Evolutionary conservation across 1,140 invertebrate species (phyloP).

Genomic region (Drosophila miranda): DNA sequence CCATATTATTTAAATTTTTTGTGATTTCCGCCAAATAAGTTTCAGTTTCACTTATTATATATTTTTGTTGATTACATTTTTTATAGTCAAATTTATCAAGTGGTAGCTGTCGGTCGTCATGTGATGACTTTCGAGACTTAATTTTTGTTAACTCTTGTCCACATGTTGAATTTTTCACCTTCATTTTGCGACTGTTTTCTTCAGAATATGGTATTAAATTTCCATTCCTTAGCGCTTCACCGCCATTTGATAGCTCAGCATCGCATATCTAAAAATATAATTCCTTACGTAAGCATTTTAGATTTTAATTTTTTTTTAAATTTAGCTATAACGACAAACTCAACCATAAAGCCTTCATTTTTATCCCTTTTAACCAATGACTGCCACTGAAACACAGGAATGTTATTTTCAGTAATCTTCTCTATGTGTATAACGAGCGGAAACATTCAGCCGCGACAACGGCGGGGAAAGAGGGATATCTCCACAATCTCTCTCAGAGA

Average conservation of each 20-base stretch:
- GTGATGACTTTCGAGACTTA: slow-evolving; percentile 27
- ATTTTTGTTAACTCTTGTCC: slow-evolving; percentile 15
- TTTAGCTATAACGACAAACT: no score
- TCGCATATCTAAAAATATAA: slow-evolving; percentile 20
- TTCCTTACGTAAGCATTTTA: no score
- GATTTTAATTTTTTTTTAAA: no score
- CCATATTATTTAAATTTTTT: slow-evolving; percentile 11
- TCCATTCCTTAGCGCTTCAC: slow-evolving; percentile 21
- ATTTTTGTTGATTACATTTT: slow-evolving; percentile 30
- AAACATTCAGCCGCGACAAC: no score
- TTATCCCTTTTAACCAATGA: no score
- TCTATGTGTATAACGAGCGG: no score
- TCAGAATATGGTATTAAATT: slow-evolving; percentile 7
- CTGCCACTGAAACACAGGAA: no score
- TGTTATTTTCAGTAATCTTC: no score
- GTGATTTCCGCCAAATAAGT: slow-evolving; percentile 14
- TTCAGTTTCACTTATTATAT: slow-evolving; percentile 15
- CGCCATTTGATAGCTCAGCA: slow-evolving; percentile 36
- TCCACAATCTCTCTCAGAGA: neutral
- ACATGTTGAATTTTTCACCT: slow-evolving; percentile 31
- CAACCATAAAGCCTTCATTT: no score
- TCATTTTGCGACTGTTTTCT: slow-evolving; percentile 27
- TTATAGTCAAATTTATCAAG: slow-evolving; percentile 42
- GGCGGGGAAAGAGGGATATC: no score
- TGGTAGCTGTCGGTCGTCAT: slow-evolving; percentile 38